Evolutionary conservation across 2,888 invertebrate genomes (phyloP).

Genomic region (Agrochola litura): DNA sequence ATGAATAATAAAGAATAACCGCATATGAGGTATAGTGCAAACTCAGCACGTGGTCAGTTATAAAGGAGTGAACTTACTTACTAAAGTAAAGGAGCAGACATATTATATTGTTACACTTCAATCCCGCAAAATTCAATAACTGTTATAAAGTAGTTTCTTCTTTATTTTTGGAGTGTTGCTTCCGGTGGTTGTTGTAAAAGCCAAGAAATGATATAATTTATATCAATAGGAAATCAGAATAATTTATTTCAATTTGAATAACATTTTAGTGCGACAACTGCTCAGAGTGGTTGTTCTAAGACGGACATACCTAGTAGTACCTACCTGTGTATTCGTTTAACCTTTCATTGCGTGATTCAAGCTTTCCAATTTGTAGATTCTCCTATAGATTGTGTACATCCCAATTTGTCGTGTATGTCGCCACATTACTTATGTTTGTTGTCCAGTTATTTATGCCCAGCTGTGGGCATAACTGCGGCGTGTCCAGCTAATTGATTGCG

Average conservation of each 20-base stretch:
- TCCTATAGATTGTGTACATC: constrained; percentile 32
- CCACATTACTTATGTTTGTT: constrained; percentile 45
- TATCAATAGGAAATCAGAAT: not conserved
- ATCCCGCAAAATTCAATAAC: no score
- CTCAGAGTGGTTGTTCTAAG: not conserved
- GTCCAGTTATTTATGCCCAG: constrained; percentile 53
- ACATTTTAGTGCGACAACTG: not conserved
- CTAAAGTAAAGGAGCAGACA: no score
- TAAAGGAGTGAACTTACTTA: no score
- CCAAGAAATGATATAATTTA: no score
- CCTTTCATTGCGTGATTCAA: not conserved
- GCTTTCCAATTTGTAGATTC: constrained; percentile 36
- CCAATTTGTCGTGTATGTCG: constrained; percentile 50
- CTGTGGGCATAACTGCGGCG: constrained; percentile 48
- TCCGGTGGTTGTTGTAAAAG: no score
- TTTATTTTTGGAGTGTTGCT: no score
- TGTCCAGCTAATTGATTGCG: constrained; percentile 42
- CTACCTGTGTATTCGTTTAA: not conserved
- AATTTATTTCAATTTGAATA: not conserved
- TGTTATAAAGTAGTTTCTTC: no score
- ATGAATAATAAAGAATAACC: no score
- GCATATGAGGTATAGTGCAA: no score
- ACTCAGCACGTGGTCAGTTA: no score
- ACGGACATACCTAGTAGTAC: not conserved
- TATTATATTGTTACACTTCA: no score